Percentiles rank a stretch among this genome's conserved stretches.
Evolutionary conservation across 1,140 invertebrate genomes (phyloP).

Genomic region (Drosophila littoralis): DNA sequence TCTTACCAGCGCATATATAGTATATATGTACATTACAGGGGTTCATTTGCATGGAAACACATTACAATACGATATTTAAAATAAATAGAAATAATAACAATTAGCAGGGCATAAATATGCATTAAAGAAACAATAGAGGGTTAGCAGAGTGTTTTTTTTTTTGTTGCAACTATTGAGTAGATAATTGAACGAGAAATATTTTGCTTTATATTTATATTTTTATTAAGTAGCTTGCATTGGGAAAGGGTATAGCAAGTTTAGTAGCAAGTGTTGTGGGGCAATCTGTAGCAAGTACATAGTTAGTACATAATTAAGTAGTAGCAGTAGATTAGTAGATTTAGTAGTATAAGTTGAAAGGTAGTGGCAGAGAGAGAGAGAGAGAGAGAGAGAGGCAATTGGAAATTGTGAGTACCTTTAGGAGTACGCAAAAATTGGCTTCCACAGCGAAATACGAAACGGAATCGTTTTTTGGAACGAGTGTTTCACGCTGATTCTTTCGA

Average conservation of each 20-base stretch:
- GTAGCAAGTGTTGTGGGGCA: conserved; percentile 42
- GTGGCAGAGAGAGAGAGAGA: conserved; percentile 51
- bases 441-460: conserved; percentile 42
- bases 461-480: conserved; percentile 19
- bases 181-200: conserved; percentile 22
- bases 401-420: conserved; percentile 67
- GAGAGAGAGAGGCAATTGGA: conserved; percentile 53
- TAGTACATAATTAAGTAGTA: conserved; percentile 19
- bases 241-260: conserved; percentile 37
- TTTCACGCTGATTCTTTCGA: conserved; percentile 39
- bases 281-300: conserved; percentile 29
- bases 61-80: neutral
- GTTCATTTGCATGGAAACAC: conserved; percentile 31
- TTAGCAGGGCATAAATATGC: conserved; percentile 7
- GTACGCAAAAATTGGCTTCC: conserved; percentile 43
- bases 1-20: neutral
- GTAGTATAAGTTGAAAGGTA: conserved; percentile 44
- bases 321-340: conserved; percentile 25
- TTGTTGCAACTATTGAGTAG: conserved; percentile 35
- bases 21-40: neutral
- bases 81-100: conserved; percentile 7
- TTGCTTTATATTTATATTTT: conserved; percentile 20
- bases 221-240: conserved; percentile 47
- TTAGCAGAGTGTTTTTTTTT: conserved; percentile 28
- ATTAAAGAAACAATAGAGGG: neutral